phyloP scores from a whole-genome alignment of 2,113 vertebrate genomes.

The Neopipo cinnamomea region DNA sequence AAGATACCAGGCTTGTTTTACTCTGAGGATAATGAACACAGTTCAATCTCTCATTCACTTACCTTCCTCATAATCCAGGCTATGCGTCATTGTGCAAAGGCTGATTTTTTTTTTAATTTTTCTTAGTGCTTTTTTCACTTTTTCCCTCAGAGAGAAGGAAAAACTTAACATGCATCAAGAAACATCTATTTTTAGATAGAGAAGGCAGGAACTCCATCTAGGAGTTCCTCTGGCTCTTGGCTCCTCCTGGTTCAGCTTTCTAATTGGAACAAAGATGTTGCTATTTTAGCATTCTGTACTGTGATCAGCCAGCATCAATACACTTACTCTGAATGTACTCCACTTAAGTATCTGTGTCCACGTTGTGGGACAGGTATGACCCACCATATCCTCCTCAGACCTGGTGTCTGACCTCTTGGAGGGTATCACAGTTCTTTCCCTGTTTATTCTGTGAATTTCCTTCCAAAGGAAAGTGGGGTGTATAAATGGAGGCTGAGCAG shows the following conservation, averaged over 20 bases:
- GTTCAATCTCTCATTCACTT: background rate
- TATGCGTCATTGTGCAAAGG: background rate
- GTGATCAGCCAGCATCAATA: background rate
- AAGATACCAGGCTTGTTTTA: conserved; percentile 35
- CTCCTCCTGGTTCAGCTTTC: background rate
- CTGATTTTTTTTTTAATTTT: background rate
- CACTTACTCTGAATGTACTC: background rate
- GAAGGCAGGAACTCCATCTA: background rate
- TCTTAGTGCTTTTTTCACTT: background rate
- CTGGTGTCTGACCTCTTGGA: background rate
- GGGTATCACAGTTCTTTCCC: background rate
- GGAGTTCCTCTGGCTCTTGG: background rate
- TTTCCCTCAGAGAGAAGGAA: background rate
- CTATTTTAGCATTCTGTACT: background rate
- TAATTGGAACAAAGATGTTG: background rate
- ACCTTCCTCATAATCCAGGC: background rate
- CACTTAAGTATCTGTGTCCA: background rate
- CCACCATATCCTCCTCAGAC: background rate
- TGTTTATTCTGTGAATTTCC: background rate
- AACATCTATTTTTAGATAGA: background rate
- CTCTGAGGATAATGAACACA: conserved; percentile 12
- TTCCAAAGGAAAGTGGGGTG: background rate
- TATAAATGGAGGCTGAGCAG: background rate
- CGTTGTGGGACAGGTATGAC: background rate
- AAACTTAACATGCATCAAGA: too few relatives aligned